phyloP scores from a whole-genome alignment of 2,113 vertebrate species.

The Calyptomena viridis region DNA sequence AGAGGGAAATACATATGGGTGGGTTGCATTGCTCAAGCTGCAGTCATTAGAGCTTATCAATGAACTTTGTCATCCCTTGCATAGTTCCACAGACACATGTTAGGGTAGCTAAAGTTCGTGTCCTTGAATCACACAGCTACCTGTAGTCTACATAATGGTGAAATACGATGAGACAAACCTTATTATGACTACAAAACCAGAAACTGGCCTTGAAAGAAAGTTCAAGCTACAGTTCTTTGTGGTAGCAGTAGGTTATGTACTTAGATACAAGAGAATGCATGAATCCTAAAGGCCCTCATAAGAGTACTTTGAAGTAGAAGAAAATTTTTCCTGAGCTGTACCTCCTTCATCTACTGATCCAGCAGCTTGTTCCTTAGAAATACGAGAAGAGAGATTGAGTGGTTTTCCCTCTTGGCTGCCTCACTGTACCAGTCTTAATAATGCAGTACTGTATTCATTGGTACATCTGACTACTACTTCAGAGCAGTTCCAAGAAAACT shows the following conservation, averaged over 20 bases:
- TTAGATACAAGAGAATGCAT: background rate
- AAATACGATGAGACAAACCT: background rate
- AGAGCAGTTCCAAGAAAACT: background rate
- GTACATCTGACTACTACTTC: background rate
- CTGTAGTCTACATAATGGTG: background rate
- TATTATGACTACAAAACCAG: background rate
- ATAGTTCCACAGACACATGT: background rate
- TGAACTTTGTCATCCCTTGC: background rate
- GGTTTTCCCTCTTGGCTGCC: background rate
- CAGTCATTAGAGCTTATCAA: background rate
- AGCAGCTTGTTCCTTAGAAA: background rate
- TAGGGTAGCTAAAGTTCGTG: background rate
- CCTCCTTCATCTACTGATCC: background rate
- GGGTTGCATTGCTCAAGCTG: background rate
- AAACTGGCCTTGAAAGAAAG: background rate
- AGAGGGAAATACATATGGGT: background rate
- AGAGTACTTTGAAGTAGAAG: background rate
- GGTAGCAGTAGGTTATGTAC: background rate
- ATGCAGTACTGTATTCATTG: background rate
- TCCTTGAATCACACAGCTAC: background rate
- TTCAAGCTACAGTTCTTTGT: background rate
- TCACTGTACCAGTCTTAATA: background rate
- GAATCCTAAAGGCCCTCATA: constrained; percentile 17
- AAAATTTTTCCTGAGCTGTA: background rate
- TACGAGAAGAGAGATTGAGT: background rate